These are phyloP conservation scores for Tympanoctomys barrerae DNA, from an alignment of 2,797 vertebrate species.

Conservation along the genomic window DNA sequence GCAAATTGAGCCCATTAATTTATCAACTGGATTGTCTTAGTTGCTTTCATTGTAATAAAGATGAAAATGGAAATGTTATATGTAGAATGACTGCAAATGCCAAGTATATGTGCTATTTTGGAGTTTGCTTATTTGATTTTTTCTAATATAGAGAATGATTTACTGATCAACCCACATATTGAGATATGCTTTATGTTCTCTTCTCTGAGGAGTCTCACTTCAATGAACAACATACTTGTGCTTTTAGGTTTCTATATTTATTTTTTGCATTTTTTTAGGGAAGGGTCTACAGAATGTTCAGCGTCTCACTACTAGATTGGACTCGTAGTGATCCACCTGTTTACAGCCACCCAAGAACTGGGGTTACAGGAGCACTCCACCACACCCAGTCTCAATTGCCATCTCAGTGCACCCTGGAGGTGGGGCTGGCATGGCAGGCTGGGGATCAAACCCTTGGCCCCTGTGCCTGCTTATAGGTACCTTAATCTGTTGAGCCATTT, in stretches of 20 bases:
- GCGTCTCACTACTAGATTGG: too few species aligned
- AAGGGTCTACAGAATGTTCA: too few species aligned
- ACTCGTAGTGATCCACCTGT: too few species aligned
- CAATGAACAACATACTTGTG: neutral
- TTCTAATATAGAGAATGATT: neutral
- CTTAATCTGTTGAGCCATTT: too few species aligned
- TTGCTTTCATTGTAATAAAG: neutral
- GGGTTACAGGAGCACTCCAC: too few species aligned
- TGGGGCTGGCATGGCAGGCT: too few species aligned
- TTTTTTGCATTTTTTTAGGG: too few species aligned
- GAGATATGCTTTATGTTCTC: neutral
- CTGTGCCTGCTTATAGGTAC: too few species aligned
- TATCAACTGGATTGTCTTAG: neutral
- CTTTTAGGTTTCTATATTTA: neutral
- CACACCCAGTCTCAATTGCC: too few species aligned
- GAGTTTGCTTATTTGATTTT: neutral
- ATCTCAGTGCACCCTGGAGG: too few species aligned
- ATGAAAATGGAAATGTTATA: neutral
- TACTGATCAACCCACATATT: neutral
- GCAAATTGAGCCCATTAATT: neutral
- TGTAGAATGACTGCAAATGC: neutral
- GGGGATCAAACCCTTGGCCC: too few species aligned
- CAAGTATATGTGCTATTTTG: neutral
- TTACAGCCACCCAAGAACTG: too few species aligned
- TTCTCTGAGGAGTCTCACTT: neutral